Evolutionary conservation across 2,113 vertebrate species (phyloP).

Genomic region (Ictalurus punctatus): DNA sequence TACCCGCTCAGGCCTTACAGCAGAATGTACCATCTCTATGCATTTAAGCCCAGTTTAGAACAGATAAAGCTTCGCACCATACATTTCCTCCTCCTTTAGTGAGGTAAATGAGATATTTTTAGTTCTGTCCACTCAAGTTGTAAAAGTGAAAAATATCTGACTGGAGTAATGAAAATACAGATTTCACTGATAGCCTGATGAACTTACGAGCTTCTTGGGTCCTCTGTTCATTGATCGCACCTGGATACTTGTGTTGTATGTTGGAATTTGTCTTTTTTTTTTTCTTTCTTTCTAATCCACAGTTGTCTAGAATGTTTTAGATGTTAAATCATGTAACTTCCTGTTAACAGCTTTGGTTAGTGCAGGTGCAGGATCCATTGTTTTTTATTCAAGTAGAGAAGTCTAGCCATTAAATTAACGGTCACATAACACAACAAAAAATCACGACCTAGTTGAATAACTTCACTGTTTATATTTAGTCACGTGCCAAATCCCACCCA

Average conservation of each 20-base stretch:
- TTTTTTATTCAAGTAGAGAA: background rate
- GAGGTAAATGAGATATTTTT: background rate
- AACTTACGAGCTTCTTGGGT: background rate
- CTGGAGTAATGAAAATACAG: background rate
- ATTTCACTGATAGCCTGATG: background rate
- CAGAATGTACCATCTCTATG: conserved; percentile 34
- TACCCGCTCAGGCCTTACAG: conserved; percentile 45
- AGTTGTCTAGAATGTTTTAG: background rate
- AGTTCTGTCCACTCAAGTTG: background rate
- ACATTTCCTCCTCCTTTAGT: background rate
- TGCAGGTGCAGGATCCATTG: background rate
- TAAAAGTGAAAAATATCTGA: background rate
- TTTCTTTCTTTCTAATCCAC: background rate
- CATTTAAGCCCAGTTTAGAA: conserved; percentile 44
- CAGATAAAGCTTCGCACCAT: conserved; percentile 19
- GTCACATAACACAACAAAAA: too few species aligned
- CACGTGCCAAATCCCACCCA: background rate
- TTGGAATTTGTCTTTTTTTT: background rate
- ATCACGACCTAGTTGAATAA: background rate
- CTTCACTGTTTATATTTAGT: background rate
- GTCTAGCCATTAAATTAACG: too few species aligned
- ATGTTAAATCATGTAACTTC: background rate
- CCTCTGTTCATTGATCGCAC: background rate
- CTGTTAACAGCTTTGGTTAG: background rate
- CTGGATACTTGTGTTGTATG: background rate